phyloP scores from a whole-genome alignment of 2,888 invertebrate species.

The Cephus rjabovi region DNA sequence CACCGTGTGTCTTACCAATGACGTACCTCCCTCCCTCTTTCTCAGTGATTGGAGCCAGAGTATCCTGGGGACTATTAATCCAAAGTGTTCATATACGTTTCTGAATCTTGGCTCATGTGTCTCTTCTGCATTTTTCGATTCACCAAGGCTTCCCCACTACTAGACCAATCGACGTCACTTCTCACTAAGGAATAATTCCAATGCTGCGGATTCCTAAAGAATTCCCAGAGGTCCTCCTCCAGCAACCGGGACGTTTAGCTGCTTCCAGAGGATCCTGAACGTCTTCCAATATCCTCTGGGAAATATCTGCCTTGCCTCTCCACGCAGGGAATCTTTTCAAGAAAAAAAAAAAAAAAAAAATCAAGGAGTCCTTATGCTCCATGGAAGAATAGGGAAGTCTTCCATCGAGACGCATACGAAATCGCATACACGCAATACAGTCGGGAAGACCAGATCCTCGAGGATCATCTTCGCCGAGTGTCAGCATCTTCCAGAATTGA shows the following conservation, averaged over 20 bases:
- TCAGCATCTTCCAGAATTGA: not conserved
- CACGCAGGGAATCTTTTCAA: not conserved
- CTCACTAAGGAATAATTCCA: not conserved
- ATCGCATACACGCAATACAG: not conserved
- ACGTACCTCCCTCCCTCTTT: not conserved
- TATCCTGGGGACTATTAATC: not conserved
- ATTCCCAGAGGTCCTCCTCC: not conserved
- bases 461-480: not conserved
- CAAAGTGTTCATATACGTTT: not conserved
- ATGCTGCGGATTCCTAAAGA: not conserved
- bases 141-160: not conserved
- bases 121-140: not conserved
- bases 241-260: not conserved
- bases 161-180: not conserved
- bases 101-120: not conserved
- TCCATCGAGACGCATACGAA: not conserved
- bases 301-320: not conserved
- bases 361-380: not conserved
- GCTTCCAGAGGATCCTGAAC: not conserved
- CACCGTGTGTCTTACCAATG: not conserved
- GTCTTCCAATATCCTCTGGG: not conserved
- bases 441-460: not conserved
- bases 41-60: not conserved
- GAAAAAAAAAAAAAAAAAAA: not conserved
- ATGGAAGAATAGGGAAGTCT: not conserved